Evolutionary conservation across 2,888 invertebrate genomes (phyloP).

Genomic region (Parasteatoda lunata): DNA sequence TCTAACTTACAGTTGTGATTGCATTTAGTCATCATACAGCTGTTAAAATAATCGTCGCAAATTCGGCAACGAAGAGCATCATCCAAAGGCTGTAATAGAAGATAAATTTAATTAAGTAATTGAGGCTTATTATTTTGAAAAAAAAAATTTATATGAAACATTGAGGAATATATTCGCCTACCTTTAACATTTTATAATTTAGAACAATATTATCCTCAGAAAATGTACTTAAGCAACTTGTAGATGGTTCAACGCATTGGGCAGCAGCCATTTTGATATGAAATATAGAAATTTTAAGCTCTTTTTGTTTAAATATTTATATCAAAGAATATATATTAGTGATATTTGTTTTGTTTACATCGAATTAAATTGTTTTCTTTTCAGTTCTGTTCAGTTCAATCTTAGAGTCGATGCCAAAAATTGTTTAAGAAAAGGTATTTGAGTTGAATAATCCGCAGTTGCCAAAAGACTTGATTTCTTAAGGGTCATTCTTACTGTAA

Average conservation of each 20-base stretch:
- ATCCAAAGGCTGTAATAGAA: conserved; percentile 75
- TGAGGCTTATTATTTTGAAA: neutral
- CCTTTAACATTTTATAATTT: conserved; percentile 1
- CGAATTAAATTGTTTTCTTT: too few relatives aligned
- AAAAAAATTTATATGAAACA: neutral
- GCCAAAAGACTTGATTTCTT: too few relatives aligned
- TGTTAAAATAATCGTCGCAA: conserved; percentile 77
- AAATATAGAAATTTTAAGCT: neutral
- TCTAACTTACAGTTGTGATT: conserved; percentile 77
- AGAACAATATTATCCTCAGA: neutral
- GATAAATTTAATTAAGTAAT: conserved; percentile 2
- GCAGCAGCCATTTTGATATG: neutral
- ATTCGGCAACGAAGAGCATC: conserved; percentile 76
- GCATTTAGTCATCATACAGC: conserved; percentile 77
- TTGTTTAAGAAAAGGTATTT: too few relatives aligned
- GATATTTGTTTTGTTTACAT: too few relatives aligned
- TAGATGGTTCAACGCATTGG: neutral
- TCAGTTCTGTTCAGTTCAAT: too few relatives aligned
- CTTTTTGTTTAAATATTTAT: too few relatives aligned
- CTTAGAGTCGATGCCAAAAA: too few relatives aligned
- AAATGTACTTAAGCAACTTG: neutral
- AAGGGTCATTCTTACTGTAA: too few relatives aligned
- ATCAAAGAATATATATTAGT: too few relatives aligned
- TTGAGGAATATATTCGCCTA: neutral
- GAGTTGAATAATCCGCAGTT: too few relatives aligned